Evolutionary conservation across 1,140 invertebrate genomes (phyloP).

Genomic region (Brachionus manjavacas): DNA sequence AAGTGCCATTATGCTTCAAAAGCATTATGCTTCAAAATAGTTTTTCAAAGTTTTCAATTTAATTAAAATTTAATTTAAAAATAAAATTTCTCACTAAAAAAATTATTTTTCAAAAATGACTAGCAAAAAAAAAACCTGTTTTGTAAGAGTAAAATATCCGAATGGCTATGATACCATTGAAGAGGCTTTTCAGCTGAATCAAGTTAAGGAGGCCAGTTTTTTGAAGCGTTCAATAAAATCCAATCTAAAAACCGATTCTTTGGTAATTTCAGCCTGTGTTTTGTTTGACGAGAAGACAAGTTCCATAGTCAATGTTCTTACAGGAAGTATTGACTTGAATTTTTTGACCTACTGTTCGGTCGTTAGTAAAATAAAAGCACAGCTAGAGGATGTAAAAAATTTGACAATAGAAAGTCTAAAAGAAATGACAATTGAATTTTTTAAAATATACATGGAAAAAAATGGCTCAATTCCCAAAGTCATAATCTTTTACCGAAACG

Average conservation of each 20-base stretch:
- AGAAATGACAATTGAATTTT: conserved; percentile 18
- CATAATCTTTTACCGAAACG: not conserved
- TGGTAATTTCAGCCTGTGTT: not conserved
- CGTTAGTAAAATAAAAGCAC: not conserved
- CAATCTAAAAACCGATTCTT: not conserved
- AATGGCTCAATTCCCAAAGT: not conserved
- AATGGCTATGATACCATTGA: conserved; percentile 17
- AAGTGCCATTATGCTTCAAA: not conserved
- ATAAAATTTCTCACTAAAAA: not conserved
- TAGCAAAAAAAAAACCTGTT: not conserved
- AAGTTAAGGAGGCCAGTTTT: not conserved
- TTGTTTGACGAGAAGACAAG: not conserved
- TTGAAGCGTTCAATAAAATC: not conserved
- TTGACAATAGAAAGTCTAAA: not conserved
- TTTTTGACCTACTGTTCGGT: not conserved
- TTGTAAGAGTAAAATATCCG: conserved; percentile 16
- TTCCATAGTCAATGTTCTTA: not conserved
- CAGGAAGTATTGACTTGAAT: not conserved
- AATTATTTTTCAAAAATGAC: not conserved
- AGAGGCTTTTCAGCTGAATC: not conserved
- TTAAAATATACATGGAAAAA: conserved; percentile 8
- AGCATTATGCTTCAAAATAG: not conserved
- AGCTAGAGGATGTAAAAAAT: not conserved
- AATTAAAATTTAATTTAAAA: conserved; percentile 31
- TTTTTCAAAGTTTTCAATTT: not conserved